Base-by-base conservation (phyloP, 2,797 vertebrate genomes). In the Megalops cyprinoides region DNA sequence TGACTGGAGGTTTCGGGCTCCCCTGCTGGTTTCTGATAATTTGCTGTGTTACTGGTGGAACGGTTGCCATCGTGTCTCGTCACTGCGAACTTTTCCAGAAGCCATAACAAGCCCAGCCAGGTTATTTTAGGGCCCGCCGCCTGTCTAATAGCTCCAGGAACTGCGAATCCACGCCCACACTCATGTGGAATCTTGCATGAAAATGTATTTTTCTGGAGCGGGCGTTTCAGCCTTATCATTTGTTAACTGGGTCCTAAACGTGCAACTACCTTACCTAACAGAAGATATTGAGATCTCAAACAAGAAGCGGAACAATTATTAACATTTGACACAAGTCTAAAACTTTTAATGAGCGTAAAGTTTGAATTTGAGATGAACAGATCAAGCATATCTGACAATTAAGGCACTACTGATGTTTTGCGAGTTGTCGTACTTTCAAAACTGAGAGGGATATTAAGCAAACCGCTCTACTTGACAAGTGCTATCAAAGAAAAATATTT, bases 41-140 rank as follows among this genome's bases (percentile, higher is more conserved):
- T 87, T 97, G 97, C 84, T 85, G 93, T 18, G 93, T 96, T 83
- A 97, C 88, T 3, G 93, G 92, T 23, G 77, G 84, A 77, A 80
- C 81, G 79, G 83, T 85, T 82, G 92, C 93, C 94, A 95, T 95
- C n/a, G 58, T 53, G 67, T 18, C 74, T 20, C 28, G 7, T 23
- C n/a, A 34, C 20, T 49, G 31, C 49, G 58, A 20, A 77, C 82
- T 87, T 87, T 82, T 49, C 77, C 10, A 42, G 65, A 42, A 71
- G 23, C 23, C 74, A 37, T 23, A 42, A 65, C 82, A 87, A 85
- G 80, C 76, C 76, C 74, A 84, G 83, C 71, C 51, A 8, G 28
- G 84, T 87, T 94, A 91, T 93, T 94, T 92, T 86, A 81, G 90
- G 90, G 90, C 87, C 73, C 71, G 82, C 82, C 48, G 81, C 34